Evolutionary conservation across 2,888 invertebrate species (phyloP).

Genomic region (Seira musarum): DNA sequence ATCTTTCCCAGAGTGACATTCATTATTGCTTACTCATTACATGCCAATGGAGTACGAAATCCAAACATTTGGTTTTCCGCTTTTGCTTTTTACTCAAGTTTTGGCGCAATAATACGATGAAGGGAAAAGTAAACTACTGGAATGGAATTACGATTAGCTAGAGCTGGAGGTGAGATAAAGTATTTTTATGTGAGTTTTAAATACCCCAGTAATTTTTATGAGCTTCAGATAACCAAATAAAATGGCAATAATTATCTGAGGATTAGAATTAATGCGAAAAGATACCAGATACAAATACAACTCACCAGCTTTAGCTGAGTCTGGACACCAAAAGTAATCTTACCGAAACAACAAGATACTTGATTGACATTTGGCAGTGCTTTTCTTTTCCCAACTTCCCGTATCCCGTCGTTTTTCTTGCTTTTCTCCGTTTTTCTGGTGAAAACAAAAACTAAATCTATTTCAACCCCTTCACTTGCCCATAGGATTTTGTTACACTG

Average conservation of each 20-base stretch:
- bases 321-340: no score
- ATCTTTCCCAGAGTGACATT: slow-evolving; percentile 46
- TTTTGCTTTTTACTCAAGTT: no score
- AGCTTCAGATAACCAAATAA: slow-evolving; percentile 34
- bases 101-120: no score
- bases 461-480: slow-evolving; percentile 16
- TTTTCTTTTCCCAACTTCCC: slow-evolving; percentile 37
- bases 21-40: slow-evolving; percentile 26
- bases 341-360: no score
- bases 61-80: no score
- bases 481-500: background rate
- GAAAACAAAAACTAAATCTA: no score
- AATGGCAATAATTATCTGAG: slow-evolving; percentile 11
- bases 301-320: no score
- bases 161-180: background rate
- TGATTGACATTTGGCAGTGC: slow-evolving; percentile 58
- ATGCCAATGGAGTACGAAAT: no score
- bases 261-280: no score
- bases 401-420: slow-evolving; percentile 11
- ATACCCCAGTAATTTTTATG: slow-evolving; percentile 46
- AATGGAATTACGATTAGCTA: no score
- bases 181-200: slow-evolving; percentile 24
- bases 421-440: background rate
- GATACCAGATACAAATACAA: no score
- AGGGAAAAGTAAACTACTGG: no score